Percentiles rank a stretch among this genome's conserved stretches.
These are phyloP conservation scores for Drosophila colorata DNA, from an alignment of 2,888 invertebrate genomes.

Conservation along the genomic window DNA sequence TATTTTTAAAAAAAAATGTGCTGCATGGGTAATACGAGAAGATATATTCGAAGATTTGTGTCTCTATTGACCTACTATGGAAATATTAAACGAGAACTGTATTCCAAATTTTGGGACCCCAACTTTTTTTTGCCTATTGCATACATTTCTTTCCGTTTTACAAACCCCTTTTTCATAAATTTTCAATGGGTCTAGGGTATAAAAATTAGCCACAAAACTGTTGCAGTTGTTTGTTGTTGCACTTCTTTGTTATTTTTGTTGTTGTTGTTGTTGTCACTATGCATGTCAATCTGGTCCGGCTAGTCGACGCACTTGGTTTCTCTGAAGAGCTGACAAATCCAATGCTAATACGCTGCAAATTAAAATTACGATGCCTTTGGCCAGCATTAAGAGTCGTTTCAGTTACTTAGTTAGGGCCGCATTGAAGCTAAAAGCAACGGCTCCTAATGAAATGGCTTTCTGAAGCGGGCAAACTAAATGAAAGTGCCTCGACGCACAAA, in stretches of 20 bases:
- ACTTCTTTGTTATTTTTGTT: conserved; percentile 3
- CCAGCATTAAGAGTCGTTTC: conserved; percentile 44
- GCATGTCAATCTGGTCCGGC: conserved; percentile 57
- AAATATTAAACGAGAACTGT: background rate
- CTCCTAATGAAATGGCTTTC: conserved; percentile 68
- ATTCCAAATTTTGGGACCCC: too few species aligned
- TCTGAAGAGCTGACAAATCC: conserved; percentile 54
- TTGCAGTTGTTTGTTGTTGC: conserved; percentile 37
- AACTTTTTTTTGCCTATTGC: background rate
- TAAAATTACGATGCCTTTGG: conserved; percentile 69
- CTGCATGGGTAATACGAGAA: too few species aligned
- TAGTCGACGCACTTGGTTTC: conserved; percentile 12
- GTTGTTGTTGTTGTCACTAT: conserved; percentile 20
- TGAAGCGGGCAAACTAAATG: conserved; percentile 36
- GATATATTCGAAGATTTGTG: too few species aligned
- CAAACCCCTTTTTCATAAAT: background rate
- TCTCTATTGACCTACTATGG: background rate
- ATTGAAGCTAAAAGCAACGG: conserved; percentile 38
- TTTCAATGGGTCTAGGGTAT: background rate
- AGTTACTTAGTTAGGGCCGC: conserved; percentile 52
- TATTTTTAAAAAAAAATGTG: too few species aligned
- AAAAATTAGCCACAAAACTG: conserved; percentile 38
- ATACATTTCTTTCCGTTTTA: background rate
- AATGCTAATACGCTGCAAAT: conserved; percentile 68
- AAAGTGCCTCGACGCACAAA: conserved; percentile 55